Percentiles rank a stretch among this genome's conserved stretches.
Conservation (phyloP, 1,140 invertebrate genomes). For the Ooceraea biroi region DNA sequence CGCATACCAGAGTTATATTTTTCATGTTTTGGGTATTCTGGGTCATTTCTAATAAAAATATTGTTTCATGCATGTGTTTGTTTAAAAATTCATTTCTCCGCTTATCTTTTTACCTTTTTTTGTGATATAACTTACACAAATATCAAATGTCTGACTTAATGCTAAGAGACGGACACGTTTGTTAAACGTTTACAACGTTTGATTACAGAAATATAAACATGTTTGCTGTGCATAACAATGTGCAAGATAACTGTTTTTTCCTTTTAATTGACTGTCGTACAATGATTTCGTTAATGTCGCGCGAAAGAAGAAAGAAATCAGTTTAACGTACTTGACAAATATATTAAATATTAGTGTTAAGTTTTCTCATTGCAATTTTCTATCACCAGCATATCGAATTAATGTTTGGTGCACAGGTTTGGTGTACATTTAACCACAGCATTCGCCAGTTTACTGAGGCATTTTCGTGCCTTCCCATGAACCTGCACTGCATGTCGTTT, state of each 20-base stretch:
- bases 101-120: no score
- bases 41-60: no score
- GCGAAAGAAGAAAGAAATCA: background rate
- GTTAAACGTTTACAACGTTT: no score
- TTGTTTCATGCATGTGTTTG: no score
- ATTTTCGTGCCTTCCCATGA: background rate
- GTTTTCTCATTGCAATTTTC: background rate
- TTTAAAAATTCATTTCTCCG: no score
- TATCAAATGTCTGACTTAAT: no score
- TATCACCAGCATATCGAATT: background rate
- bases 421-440: conserved; percentile 13
- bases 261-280: background rate
- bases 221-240: no score
- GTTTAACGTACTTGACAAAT: background rate
- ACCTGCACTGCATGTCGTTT: conserved; percentile 8
- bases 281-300: background rate
- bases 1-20: background rate
- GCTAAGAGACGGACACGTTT: no score
- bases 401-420: background rate
- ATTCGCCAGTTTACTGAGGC: background rate
- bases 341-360: background rate
- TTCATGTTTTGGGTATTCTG: no score
- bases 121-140: no score
- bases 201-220: no score
- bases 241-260: background rate